These are phyloP conservation scores for Tortrix viridana DNA, from an alignment of 2,888 invertebrate species.

Conservation along the genomic window DNA sequence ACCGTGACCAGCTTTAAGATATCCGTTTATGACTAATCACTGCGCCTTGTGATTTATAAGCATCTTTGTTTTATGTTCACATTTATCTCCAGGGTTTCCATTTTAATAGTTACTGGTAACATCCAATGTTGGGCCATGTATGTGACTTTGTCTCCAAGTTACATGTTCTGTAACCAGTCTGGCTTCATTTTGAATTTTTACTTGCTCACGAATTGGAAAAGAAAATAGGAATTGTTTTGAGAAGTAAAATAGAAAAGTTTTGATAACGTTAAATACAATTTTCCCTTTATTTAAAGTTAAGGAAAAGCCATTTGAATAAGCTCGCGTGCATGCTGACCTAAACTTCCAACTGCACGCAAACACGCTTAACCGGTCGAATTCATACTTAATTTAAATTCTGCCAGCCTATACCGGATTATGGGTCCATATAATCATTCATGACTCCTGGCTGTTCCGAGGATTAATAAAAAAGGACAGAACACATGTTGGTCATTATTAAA, in stretches of 20 bases:
- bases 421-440: slow-evolving; percentile 42
- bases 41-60: slow-evolving; percentile 49
- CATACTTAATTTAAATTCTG: slow-evolving; percentile 29
- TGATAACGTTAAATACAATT: no score
- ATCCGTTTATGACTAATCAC: slow-evolving; percentile 55
- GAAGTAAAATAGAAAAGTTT: no score
- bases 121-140: not conserved
- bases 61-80: slow-evolving; percentile 44
- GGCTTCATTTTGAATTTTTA: no score
- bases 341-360: slow-evolving; percentile 9
- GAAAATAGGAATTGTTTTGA: no score
- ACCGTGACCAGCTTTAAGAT: slow-evolving; percentile 53
- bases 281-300: not conserved
- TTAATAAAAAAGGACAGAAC: slow-evolving; percentile 46
- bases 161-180: no score
- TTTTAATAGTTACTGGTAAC: not conserved
- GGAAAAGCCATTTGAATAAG: not conserved
- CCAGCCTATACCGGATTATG: slow-evolving; percentile 25
- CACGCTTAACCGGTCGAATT: slow-evolving; percentile 11
- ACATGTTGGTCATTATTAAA: slow-evolving; percentile 50
- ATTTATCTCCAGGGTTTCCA: slow-evolving; percentile 38
- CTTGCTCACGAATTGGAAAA: no score
- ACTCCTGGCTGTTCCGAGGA: slow-evolving; percentile 40
- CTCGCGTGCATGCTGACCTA: not conserved
- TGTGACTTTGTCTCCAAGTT: no score